Evolutionary conservation across 2,888 invertebrate genomes (phyloP), one percentile per base, ranked within the genome.

Genomic region (Troides helena): DNA sequence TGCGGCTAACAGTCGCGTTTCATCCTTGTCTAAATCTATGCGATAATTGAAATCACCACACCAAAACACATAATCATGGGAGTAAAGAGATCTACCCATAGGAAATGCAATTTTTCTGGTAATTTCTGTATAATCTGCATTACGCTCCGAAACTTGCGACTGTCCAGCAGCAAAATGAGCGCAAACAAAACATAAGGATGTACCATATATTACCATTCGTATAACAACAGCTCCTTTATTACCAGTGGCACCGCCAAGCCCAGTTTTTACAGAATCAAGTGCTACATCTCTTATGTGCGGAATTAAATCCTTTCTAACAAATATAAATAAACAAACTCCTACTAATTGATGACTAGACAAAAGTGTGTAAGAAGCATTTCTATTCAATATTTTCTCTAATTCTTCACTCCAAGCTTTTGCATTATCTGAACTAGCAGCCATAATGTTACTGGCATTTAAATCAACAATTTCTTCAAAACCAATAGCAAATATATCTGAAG

Each of bases 381-480:
- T 94, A 25, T 96, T 97, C 72, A 99, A 92, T 36, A 98, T 96
- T 88, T 98, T 98, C 83, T 98, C 97, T 72, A 99, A 92, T 88
- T 99, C 99, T 78, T 97, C 97, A 73, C 98, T 98, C 99, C 99
- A 99, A 68, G 96, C 95, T 87, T 96, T 96, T 67, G 98, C 98
- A 92, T 99, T 98, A 78, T 98, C 97, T 61, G 90, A 94, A 93
- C 96, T 97, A 39, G 99, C 98, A 74, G 98, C 99, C 94, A 99
- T 96, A 77, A 99, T 99, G 85, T 99, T 99, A 76, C 97, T 97
- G 5, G 99, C 99, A 93, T 98, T 99, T 75, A 99, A 92, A 90
- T 99, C 99, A 14, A 99, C 99, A 76, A 99, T 99, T 93, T 99
- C 99, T 88, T 99, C 98, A 90, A 99, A 99, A 23, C 99, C 99